Conservation (phyloP, 2,888 invertebrate genomes). For the Steinernema carpocapsae region DNA sequence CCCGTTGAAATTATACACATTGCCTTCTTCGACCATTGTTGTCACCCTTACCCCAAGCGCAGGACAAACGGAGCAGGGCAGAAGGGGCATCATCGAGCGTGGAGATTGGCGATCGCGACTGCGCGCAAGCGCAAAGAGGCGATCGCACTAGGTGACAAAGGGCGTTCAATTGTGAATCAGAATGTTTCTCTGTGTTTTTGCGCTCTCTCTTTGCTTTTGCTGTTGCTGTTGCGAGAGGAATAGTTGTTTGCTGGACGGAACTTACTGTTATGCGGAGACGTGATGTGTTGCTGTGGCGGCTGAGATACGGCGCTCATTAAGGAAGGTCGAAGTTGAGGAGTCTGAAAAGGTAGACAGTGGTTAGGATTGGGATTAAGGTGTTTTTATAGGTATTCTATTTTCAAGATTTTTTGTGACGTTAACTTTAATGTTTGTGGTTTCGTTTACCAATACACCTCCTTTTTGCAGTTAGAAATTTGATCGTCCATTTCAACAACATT, state of each 20-base stretch:
- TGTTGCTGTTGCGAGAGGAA: not conserved
- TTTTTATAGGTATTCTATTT: not conserved
- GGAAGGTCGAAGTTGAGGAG: not conserved
- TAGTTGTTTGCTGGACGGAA: too few relatives aligned
- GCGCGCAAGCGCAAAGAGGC: constrained; percentile 1
- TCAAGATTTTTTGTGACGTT: not conserved
- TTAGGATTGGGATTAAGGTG: not conserved
- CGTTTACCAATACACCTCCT: too few relatives aligned
- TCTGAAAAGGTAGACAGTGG: not conserved
- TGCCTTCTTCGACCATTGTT: too few relatives aligned
- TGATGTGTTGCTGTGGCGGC: constrained; percentile 21
- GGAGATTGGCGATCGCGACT: not conserved
- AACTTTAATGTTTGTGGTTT: not conserved
- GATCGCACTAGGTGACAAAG: not conserved
- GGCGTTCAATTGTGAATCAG: not conserved
- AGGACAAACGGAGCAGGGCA: too few relatives aligned
- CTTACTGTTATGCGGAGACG: constrained; percentile 22
- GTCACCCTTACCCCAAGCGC: too few relatives aligned
- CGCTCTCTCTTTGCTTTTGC: not conserved
- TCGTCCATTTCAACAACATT: too few relatives aligned
- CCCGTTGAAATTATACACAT: too few relatives aligned
- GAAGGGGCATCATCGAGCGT: not conserved
- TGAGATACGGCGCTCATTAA: constrained; percentile 16
- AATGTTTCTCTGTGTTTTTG: constrained; percentile 14
- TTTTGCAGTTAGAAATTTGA: too few relatives aligned